A percentile compares a stretch with the other conserved stretches of the same genome.
Evolutionary conservation across 1,140 invertebrate species (phyloP).

Genomic region (Eulimnadia texana): DNA sequence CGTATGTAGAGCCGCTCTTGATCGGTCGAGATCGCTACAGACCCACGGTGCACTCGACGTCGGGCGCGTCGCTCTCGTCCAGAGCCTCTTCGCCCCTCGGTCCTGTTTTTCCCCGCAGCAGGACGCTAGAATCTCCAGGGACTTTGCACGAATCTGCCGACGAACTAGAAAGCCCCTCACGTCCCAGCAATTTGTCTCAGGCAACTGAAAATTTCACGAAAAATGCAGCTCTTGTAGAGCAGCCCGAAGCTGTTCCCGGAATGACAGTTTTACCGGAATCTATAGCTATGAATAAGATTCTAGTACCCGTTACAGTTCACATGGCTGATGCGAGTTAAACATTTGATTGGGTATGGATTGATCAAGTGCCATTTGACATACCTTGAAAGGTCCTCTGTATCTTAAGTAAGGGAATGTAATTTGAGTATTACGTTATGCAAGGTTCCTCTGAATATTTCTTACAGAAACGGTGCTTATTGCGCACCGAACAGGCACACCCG

Average conservation of each 20-base stretch:
- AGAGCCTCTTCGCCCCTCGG: constrained; percentile 22
- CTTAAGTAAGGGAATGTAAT: too few relatives aligned
- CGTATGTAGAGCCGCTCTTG: constrained; percentile 46
- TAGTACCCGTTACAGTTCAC: constrained; percentile 78
- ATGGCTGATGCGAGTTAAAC: constrained; percentile 35
- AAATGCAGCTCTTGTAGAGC: constrained; percentile 20
- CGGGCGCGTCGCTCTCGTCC: constrained; percentile 19
- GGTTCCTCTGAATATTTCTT: too few relatives aligned
- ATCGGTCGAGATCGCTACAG: constrained; percentile 31
- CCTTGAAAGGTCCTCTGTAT: too few relatives aligned
- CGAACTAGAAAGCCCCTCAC: too few relatives aligned
- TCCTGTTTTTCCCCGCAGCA: neutral
- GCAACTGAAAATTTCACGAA: too few relatives aligned
- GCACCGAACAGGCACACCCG: too few relatives aligned
- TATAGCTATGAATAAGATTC: constrained; percentile 43
- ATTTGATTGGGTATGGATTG: too few relatives aligned
- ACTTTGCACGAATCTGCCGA: constrained; percentile 7
- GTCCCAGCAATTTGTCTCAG: too few relatives aligned
- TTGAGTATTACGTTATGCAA: too few relatives aligned
- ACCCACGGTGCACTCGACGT: constrained; percentile 26
- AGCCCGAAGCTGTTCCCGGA: constrained; percentile 28
- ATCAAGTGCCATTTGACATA: too few relatives aligned
- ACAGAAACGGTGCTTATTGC: too few relatives aligned
- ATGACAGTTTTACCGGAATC: constrained; percentile 33
- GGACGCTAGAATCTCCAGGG: neutral